Evolutionary conservation across 2,888 invertebrate genomes (phyloP).

Genomic region (Lysandra coridon): DNA sequence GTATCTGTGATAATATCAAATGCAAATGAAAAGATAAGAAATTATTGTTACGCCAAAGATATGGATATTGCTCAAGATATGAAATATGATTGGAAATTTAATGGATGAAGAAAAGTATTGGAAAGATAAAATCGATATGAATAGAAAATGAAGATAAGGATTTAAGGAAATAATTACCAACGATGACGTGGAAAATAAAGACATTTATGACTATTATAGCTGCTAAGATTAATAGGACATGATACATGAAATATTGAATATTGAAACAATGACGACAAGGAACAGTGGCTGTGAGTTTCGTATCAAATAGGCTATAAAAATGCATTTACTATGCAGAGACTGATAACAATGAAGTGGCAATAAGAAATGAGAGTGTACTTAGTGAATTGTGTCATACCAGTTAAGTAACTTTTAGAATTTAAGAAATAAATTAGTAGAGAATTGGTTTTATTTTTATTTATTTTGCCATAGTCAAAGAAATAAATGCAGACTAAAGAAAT

Average conservation of each 20-base stretch:
- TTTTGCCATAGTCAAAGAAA: neutral
- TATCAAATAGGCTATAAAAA: constrained; percentile 4
- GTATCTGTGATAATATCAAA: constrained; percentile 34
- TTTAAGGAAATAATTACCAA: neutral
- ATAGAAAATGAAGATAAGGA: neutral
- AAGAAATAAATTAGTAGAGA: neutral
- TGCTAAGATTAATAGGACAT: neutral
- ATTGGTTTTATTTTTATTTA: neutral
- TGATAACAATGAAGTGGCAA: neutral
- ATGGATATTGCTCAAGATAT: neutral
- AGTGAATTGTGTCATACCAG: constrained; percentile 5
- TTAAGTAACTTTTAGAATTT: neutral
- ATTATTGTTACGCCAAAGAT: neutral
- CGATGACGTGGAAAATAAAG: neutral
- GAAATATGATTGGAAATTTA: neutral
- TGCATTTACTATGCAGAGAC: constrained; percentile 29
- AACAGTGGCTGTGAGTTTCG: constrained; percentile 20
- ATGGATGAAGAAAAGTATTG: neutral
- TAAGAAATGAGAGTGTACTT: neutral
- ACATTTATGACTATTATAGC: neutral
- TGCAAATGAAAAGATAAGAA: constrained; percentile 4
- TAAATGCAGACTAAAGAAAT: too few relatives aligned
- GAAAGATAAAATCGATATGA: neutral
- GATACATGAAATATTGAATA: neutral
- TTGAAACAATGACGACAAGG: neutral